Evolutionary conservation across 2,113 vertebrate genomes (phyloP), one percentile per base, ranked within the genome.

Genomic region (Anguilla rostrata): DNA sequence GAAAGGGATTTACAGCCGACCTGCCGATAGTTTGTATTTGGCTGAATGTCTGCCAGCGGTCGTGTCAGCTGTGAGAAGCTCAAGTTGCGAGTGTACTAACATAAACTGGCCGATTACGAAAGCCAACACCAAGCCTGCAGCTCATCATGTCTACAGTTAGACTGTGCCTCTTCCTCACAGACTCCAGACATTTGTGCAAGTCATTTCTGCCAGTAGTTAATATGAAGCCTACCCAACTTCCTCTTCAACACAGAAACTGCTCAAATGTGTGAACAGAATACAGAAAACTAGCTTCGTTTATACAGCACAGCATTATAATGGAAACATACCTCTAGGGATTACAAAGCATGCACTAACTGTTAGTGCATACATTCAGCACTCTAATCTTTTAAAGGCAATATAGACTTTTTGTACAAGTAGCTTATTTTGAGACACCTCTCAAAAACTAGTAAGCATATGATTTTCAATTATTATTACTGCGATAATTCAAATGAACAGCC

Each of bases 11-110:
- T 83, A 87, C 41, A 83, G 20, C 53, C 29, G 88, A 89, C 41
- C 34, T 39, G 78, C 81, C 7, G 16, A 26, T 84, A 85, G 84
- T 90, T 85, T 49, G 88, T 43, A 83, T 89, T 86, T 40, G 71
- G 71, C 39, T 22, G 39, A 85, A 75, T 78, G 85, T 81, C 87
- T 83, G 71, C 39, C 87, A 87, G 82, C 75, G 79, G 63, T 41
- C 39, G 89, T 79, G 85, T 89, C 91, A 93, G 91, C 88, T 90
- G 89, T 84, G 85, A 89, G 85, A 9, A 83, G 89, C 88, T 92
- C 89, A 39, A 87, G 90, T 93, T 94, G 86, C 90, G 83, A 85
- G 83, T 87, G 89, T 84, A 85, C 84, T 86, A 26, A 56, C 88
- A 90, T 86, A 88, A 78, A 91, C 90, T 34, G 89, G 84, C 80